phyloP scores from a whole-genome alignment of 2,113 vertebrate species.

The Cinclus mexicanus region DNA sequence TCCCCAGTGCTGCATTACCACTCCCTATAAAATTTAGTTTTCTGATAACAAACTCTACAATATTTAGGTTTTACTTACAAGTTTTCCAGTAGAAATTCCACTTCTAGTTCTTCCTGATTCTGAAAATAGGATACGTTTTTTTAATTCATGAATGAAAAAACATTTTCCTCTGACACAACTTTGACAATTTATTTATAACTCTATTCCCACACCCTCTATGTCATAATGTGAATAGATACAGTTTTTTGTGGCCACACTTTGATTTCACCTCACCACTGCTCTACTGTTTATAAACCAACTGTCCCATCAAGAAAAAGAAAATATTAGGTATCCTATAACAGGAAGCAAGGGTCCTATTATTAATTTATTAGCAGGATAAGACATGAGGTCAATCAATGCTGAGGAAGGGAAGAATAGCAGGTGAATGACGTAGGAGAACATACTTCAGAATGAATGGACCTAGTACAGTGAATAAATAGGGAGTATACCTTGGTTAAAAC shows the following conservation, averaged over 20 bases:
- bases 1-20: background rate
- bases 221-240: background rate
- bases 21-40: background rate
- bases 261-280: background rate
- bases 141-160: background rate
- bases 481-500: background rate
- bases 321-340: background rate
- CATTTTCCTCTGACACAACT: background rate
- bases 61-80: conserved; percentile 52
- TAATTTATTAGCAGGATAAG: background rate
- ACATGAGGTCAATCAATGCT: background rate
- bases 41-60: background rate
- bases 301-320: background rate
- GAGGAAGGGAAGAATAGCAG: background rate
- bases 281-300: background rate
- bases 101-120: conserved; percentile 56
- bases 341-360: background rate
- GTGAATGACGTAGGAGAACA: background rate
- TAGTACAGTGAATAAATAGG: background rate
- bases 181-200: background rate
- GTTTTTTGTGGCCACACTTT: background rate
- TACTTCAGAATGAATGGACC: background rate
- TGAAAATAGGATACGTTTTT: conserved; percentile 9
- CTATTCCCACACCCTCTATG: background rate
- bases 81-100: conserved; percentile 62